A percentile compares a stretch with the other conserved stretches of the same genome.
Conservation (phyloP, 64 coral and sea anemone species). For the Montipora sp. region DNA sequence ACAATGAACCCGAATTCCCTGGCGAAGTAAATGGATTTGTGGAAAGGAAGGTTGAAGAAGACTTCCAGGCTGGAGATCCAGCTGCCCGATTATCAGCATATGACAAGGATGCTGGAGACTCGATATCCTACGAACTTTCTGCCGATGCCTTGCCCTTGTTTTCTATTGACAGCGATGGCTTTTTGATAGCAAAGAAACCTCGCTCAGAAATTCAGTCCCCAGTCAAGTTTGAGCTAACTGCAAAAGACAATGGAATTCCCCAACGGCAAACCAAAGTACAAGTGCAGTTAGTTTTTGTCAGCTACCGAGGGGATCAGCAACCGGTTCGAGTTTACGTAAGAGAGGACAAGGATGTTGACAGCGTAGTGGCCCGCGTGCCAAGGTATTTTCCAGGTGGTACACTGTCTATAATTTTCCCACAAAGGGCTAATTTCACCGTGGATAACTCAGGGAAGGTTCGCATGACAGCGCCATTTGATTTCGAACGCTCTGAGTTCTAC, state of each 20-base stretch:
- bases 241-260: conserved; percentile 65
- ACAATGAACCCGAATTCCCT: conserved; percentile 69
- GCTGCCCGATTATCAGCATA: conserved; percentile 44
- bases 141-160: conserved; percentile 41
- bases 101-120: conserved; percentile 67
- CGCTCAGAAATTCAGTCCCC: conserved; percentile 26
- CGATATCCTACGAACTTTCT: conserved; percentile 58
- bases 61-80: conserved; percentile 47
- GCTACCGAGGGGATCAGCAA: conserved; percentile 66
- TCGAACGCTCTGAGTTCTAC: conserved; percentile 59
- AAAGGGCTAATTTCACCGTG: conserved; percentile 74
- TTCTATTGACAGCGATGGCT: conserved; percentile 53
- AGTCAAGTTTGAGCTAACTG: conserved; percentile 63
- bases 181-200: conserved; percentile 64
- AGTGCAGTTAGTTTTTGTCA: conserved; percentile 70
- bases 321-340: conserved; percentile 74
- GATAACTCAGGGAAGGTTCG: conserved; percentile 71
- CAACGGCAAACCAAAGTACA: conserved; percentile 49
- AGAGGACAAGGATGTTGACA: conserved; percentile 60
- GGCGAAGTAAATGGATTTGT: conserved; percentile 60
- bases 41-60: conserved; percentile 68
- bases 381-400: conserved; percentile 76
- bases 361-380: conserved; percentile 76
- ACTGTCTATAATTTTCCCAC: conserved; percentile 72
- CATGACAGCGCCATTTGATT: conserved; percentile 70